Conservation (phyloP, 2,888 invertebrate genomes). For the Darwinula stevensoni region DNA sequence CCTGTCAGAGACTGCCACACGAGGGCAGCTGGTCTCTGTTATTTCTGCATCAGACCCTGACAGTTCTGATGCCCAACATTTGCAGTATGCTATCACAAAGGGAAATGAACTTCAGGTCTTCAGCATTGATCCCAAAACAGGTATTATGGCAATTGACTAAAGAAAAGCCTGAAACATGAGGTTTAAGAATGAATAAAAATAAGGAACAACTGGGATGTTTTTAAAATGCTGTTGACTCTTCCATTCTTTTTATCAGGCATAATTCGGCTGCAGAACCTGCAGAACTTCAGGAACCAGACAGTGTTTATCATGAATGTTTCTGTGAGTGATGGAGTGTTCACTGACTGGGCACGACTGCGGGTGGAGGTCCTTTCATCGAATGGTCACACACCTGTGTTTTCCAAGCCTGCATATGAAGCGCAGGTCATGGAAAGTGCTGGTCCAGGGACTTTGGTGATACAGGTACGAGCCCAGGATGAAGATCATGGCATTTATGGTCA, state of each 20-base stretch:
- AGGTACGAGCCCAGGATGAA: constrained; percentile 45
- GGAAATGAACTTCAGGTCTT: constrained; percentile 30
- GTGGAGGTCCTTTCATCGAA: constrained; percentile 15
- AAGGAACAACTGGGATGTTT: too few species aligned
- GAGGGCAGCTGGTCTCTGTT: constrained; percentile 62
- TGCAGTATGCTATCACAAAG: constrained; percentile 49
- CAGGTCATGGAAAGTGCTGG: constrained; percentile 37
- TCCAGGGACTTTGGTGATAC: constrained; percentile 39
- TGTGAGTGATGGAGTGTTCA: constrained; percentile 82
- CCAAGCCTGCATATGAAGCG: constrained; percentile 16
- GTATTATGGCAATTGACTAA: too few species aligned
- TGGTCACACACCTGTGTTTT: constrained; percentile 17
- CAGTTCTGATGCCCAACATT: constrained; percentile 34
- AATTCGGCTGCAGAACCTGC: constrained; percentile 38
- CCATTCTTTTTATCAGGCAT: constrained; percentile 19
- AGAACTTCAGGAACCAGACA: constrained; percentile 33
- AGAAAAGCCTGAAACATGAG: too few species aligned
- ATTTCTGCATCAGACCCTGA: constrained; percentile 70
- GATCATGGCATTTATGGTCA: constrained; percentile 38
- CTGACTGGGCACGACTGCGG: constrained; percentile 34
- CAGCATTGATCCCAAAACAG: constrained; percentile 14
- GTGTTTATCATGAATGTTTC: constrained; percentile 55
- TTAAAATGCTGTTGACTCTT: too few species aligned
- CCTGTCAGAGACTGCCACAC: constrained; percentile 45
- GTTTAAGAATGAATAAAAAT: too few species aligned